These are phyloP conservation scores for Pipra filicauda DNA, from an alignment of 2,113 vertebrate genomes.

Conservation along the genomic window DNA sequence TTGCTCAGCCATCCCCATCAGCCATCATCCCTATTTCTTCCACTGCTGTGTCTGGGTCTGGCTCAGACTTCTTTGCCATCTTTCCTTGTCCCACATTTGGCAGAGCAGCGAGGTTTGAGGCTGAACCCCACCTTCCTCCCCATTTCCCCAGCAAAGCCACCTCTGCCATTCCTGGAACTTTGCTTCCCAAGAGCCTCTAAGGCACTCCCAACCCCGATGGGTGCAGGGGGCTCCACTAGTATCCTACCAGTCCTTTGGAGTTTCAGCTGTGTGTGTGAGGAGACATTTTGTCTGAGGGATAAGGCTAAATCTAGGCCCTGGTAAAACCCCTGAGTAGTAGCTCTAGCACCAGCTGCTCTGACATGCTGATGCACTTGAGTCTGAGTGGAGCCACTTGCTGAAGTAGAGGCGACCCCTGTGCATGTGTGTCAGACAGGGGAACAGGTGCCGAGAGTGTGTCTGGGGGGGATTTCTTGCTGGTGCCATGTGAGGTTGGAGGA, in stretches of 20 bases:
- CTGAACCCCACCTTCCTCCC: background rate
- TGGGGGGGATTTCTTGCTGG: background rate
- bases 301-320: background rate
- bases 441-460: background rate
- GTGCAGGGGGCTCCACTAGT: background rate
- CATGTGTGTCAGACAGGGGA: background rate
- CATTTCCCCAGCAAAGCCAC: background rate
- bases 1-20: background rate
- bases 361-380: background rate
- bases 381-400: background rate
- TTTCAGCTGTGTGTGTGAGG: background rate
- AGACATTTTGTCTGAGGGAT: constrained; percentile 16
- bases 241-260: background rate
- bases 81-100: background rate
- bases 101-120: background rate
- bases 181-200: background rate
- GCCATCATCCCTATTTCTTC: background rate
- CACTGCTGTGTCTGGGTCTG: background rate
- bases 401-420: background rate
- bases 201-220: fast-evolving
- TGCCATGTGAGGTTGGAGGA: background rate
- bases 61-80: background rate
- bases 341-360: background rate
- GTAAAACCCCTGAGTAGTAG: background rate
- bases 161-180: background rate